phyloP scores from a whole-genome alignment of 1,140 invertebrate species.

The Eubasilissa regina region DNA sequence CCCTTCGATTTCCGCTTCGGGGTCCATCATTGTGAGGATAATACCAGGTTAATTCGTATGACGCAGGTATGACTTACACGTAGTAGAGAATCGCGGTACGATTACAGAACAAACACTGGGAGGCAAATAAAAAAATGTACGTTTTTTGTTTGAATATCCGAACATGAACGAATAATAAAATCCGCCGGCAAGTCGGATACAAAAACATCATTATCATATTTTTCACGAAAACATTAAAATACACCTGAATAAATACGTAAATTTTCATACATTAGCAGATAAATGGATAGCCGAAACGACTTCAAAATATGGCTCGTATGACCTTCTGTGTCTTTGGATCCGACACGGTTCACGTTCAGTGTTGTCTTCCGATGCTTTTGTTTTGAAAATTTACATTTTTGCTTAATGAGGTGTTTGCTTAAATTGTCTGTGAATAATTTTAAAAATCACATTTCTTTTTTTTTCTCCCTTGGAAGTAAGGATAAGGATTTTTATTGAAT shows the following conservation, averaged over 20 bases:
- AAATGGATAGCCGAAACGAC: conserved; percentile 1
- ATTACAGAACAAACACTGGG: neutral
- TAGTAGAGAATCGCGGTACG: neutral
- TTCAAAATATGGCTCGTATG: neutral
- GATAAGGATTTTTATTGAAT: no score
- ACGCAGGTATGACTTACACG: neutral
- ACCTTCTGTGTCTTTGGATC: conserved; percentile 3
- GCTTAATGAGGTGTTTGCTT: neutral
- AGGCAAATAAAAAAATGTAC: conserved; percentile 2
- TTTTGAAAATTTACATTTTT: neutral
- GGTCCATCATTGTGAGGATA: no score
- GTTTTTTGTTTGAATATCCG: neutral
- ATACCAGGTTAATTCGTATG: neutral
- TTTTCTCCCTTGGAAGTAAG: no score
- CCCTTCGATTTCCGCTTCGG: no score
- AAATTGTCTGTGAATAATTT: conserved; percentile 1
- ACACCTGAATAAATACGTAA: no score
- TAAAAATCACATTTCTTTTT: no score
- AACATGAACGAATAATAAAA: neutral
- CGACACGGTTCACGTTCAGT: neutral
- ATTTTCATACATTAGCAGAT: neutral
- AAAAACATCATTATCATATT: no score
- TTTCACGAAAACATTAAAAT: no score
- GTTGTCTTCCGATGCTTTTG: neutral
- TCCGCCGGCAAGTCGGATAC: no score